phyloP scores from a whole-genome alignment of 1,140 invertebrate species.

The Phthorimaea operculella region DNA sequence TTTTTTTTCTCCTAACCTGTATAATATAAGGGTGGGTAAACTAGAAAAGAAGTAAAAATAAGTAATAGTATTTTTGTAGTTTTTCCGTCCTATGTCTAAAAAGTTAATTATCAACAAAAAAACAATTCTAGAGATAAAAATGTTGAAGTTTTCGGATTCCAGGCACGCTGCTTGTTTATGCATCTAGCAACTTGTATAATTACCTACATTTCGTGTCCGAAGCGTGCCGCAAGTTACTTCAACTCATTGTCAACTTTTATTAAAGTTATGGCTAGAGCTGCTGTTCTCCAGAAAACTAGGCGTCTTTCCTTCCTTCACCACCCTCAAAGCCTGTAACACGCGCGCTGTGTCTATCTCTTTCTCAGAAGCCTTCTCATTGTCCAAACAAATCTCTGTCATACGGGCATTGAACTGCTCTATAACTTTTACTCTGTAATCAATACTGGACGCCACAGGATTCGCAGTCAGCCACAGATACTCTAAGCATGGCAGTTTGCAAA shows the following conservation, averaged over 20 bases:
- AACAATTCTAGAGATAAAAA: too few relatives aligned
- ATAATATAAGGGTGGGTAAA: too few relatives aligned
- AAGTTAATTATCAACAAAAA: too few relatives aligned
- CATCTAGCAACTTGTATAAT: too few relatives aligned
- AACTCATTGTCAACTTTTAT: slow-evolving; percentile 42
- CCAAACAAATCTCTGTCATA: slow-evolving; percentile 82
- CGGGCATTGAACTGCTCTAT: slow-evolving; percentile 84
- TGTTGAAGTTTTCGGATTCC: too few relatives aligned
- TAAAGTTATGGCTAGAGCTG: slow-evolving; percentile 51
- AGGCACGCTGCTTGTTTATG: too few relatives aligned
- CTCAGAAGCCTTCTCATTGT: slow-evolving; percentile 87
- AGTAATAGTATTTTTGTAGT: too few relatives aligned
- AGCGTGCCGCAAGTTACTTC: too few relatives aligned
- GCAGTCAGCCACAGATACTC: slow-evolving; percentile 87
- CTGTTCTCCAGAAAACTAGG: slow-evolving; percentile 58
- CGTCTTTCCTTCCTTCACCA: slow-evolving; percentile 61
- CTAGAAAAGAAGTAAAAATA: too few relatives aligned
- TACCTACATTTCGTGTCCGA: too few relatives aligned
- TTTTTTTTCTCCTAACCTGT: too few relatives aligned
- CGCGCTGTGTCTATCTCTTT: slow-evolving; percentile 92
- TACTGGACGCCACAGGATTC: slow-evolving; percentile 86
- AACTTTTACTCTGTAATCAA: slow-evolving; percentile 92
- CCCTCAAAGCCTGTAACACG: slow-evolving; percentile 85
- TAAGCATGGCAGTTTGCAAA: slow-evolving; percentile 85
- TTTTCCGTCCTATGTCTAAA: too few relatives aligned